A percentile compares a stretch with the other conserved stretches of the same genome.
Conservation (phyloP, 2,797 vertebrate genomes). For the Gila robusta region DNA sequence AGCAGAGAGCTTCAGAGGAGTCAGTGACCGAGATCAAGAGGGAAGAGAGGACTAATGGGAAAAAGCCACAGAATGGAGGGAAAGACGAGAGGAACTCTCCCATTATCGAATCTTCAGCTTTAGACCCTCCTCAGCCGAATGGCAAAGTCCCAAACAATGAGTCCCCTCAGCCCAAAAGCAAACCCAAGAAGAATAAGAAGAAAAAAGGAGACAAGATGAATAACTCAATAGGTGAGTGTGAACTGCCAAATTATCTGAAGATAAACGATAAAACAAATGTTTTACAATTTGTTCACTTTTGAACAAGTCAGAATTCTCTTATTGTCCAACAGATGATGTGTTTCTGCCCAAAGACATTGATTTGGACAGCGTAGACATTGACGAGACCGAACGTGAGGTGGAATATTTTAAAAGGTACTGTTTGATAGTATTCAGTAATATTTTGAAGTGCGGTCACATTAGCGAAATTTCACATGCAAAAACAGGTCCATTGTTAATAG, state of each 20-base stretch:
- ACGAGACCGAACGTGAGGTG: constrained; percentile 97
- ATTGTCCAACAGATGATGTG: constrained; percentile 88
- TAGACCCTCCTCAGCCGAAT: constrained; percentile 80
- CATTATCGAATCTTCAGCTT: constrained; percentile 71
- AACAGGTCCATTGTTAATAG: background rate
- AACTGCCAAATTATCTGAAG: background rate
- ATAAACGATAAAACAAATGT: background rate
- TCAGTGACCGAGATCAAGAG: constrained; percentile 72
- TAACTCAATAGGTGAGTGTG: constrained; percentile 89
- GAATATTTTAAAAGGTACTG: constrained; percentile 97
- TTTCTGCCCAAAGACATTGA: constrained; percentile 99
- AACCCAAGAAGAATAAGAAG: constrained; percentile 95
- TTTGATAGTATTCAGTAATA: background rate
- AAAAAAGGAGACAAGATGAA: constrained; percentile 93
- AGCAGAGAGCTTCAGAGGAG: constrained; percentile 71
- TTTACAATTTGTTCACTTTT: background rate
- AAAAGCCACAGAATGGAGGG: constrained; percentile 82
- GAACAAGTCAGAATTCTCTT: background rate
- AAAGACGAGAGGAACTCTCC: constrained; percentile 82
- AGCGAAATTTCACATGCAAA: background rate
- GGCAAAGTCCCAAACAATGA: constrained; percentile 82
- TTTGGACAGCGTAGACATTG: constrained; percentile 97
- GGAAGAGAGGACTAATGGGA: constrained; percentile 85
- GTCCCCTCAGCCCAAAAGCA: constrained; percentile 92
- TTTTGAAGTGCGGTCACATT: background rate